Conservation (phyloP, 2,888 invertebrate species). For the Steromphala cineraria region DNA sequence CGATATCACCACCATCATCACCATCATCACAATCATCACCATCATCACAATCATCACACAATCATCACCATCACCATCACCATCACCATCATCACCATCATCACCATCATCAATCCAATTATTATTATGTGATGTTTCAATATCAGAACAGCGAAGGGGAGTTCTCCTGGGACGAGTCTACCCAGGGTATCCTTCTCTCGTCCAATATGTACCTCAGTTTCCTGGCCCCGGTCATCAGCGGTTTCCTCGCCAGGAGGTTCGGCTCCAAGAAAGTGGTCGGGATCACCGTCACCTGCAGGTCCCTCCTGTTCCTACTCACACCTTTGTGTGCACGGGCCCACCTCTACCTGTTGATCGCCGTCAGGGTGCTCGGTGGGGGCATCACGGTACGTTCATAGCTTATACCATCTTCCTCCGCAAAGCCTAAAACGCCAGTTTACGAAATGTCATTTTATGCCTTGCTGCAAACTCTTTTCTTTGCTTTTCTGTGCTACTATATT, state of each 20-base stretch:
- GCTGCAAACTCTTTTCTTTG: too few species aligned
- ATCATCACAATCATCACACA: too few species aligned
- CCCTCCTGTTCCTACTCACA: background rate
- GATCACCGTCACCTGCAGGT: background rate
- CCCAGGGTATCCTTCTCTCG: background rate
- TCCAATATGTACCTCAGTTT: background rate
- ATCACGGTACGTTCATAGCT: too few species aligned
- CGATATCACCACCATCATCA: background rate
- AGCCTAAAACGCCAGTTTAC: too few species aligned
- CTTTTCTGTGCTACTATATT: too few species aligned
- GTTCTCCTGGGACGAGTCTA: conserved; percentile 17
- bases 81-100: too few species aligned
- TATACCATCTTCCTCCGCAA: too few species aligned
- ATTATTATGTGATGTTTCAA: too few species aligned
- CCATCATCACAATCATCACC: too few species aligned
- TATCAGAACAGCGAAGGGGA: background rate
- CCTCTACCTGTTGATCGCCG: background rate
- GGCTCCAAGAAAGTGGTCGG: background rate
- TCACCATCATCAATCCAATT: too few species aligned
- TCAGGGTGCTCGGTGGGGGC: background rate
- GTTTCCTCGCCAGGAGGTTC: background rate
- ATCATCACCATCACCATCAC: too few species aligned
- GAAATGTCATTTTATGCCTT: too few species aligned
- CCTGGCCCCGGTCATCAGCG: background rate
- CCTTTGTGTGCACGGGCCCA: conserved; percentile 8